Conservation (phyloP, 2,797 vertebrate species). For the Eospalax fontanierii region DNA sequence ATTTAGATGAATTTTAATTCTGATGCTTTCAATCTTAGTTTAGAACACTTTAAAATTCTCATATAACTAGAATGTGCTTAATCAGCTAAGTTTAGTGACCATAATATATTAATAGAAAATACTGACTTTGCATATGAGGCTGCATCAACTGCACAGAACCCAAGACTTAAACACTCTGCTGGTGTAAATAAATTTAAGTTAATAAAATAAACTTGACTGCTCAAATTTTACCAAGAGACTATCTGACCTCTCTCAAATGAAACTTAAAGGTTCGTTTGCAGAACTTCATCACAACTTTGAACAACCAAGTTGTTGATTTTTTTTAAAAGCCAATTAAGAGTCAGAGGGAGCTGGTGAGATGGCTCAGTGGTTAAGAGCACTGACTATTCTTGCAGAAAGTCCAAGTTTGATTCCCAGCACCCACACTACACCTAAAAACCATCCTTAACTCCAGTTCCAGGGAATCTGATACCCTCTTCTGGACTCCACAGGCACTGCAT, state of each 20-base stretch:
- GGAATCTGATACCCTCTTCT: too few species aligned
- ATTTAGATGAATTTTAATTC: conserved; percentile 30
- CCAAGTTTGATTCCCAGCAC: too few species aligned
- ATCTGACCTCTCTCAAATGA: conserved; percentile 50
- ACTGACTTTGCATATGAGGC: not conserved
- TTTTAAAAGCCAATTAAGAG: not conserved
- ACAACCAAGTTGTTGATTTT: not conserved
- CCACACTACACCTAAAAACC: too few species aligned
- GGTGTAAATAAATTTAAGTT: conserved; percentile 23
- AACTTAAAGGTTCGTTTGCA: conserved; percentile 37
- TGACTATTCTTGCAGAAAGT: too few species aligned
- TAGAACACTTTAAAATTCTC: conserved; percentile 49
- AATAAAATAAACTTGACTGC: too few species aligned
- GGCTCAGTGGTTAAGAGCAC: too few species aligned
- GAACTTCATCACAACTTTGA: conserved; percentile 27
- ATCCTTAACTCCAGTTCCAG: too few species aligned
- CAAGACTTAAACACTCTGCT: not conserved
- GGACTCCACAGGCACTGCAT: too few species aligned
- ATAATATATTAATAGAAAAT: conserved; percentile 29
- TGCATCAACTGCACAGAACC: not conserved
- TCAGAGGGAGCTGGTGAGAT: not conserved
- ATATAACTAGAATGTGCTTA: conserved; percentile 48
- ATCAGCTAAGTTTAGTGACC: not conserved
- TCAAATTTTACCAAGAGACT: conserved; percentile 51
- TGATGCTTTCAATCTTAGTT: conserved; percentile 38